Base-by-base conservation (phyloP, 2,113 vertebrate genomes). In the Suncus etruscus region DNA sequence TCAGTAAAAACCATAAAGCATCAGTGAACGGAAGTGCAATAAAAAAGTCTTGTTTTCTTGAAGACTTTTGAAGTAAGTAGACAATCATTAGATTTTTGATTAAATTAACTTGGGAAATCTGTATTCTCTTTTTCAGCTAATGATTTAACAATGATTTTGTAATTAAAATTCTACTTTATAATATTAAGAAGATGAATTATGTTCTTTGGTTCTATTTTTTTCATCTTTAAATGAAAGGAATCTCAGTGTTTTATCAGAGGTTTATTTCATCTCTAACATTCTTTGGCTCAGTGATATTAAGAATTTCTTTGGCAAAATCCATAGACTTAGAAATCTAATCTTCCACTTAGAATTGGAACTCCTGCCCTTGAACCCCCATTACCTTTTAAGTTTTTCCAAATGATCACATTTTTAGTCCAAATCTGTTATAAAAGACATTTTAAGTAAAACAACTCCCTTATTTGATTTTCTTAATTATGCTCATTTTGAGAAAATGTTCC, bases 11-110 rank as follows among this genome's bases (percentile, higher is more conserved):
- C 22, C 15, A 70, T 70, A 82, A 6, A 84, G 51, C n/a, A 11
- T 4, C 75, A 74, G 80, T 0, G 12, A 89, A 84, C 2, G 54
- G 20, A 14, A 61, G 8, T 27, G 24, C 58, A 83, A 70, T 92
- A 93, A 94, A 95, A 91, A 73, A 29, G n/a, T 69, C n/a, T 84
- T 93, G 12, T 73, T 83, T 94, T 95, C 27, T 10, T 66, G 65
- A 78, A 75, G 61, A 91, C 31, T 74, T 12, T 74, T 39, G 77
- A 83, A 69, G 58, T 80, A 77, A 65, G 61, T 47, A 54, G 58
- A 50, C 16, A 66, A 27, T 27, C 25, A 47, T 9, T 75, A 24
- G 63, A n/a, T 58, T 72, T 27, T 73, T 66, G 45, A 10, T 78
- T 63, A 70, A 39, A 83, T 32, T 58, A 69, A 45, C 12, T 51